Base-by-base conservation (phyloP, 2,888 invertebrate species). In the Pristionchus mayeri region DNA sequence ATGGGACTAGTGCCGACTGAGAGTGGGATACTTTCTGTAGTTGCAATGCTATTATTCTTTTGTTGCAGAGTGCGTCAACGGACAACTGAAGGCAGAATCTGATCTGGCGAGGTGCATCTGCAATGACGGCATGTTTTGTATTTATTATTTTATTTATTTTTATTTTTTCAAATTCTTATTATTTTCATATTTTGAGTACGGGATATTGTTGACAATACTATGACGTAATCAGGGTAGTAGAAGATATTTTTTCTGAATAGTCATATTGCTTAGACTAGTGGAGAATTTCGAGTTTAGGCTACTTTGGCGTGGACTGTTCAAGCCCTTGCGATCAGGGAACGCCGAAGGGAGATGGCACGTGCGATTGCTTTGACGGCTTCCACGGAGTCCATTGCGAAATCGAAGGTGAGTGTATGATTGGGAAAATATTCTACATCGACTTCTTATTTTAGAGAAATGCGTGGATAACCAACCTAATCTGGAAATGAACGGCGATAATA, bases 31-130 rank as follows among this genome's bases (percentile, higher is more conserved):
- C n/a, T n/a, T n/a, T n/a, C n/a, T n/a, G n/a, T 6, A 78, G 30
- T 50, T 50, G 18, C 7, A 6, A 11, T 24, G 13, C 18, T 34
- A 60, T 63, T 54, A 54, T n/a, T 4, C 16, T 21, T 18, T 40
- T 1, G 13, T 71, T 71, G 27, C 11, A 71, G 71, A 0, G 4
- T 71, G 71, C 44, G 3, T 44, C 16, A 24, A 44, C 30, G 71
- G 71, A 21, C 2, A 7, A 1, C 71, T 71, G n/a, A 21, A 4
- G 2, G 7, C 21, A 2, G 71, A 40, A 9, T 34, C 27, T 6
- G 40, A 71, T 44, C 11, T 71, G 3, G 40, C 44, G 71, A 27
- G 71, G 24, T 71, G 71, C 24, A 24, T 71, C 71, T 71, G 71
- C 16, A 24, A 40, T 44, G 40, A 40, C 24, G 71, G 71, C 44